Evolutionary conservation across 2,797 vertebrate genomes (phyloP).

Genomic region (Pantherophis alleghaniensis): DNA sequence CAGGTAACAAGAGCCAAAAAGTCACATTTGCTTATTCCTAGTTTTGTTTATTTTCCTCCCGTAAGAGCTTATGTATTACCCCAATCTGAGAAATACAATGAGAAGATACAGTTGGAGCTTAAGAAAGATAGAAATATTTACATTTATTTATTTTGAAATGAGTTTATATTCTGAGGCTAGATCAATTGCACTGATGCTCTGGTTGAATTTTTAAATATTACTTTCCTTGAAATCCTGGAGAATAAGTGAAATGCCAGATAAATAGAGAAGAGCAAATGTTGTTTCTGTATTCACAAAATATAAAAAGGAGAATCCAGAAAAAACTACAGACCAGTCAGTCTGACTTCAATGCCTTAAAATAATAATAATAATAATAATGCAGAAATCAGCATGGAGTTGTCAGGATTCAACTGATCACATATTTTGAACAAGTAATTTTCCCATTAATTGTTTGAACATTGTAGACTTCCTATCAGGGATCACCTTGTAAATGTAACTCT

Average conservation of each 20-base stretch:
- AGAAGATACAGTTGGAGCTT: too few species aligned
- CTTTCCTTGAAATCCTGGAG: not conserved
- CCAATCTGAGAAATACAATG: too few species aligned
- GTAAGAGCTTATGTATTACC: too few species aligned
- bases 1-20: too few species aligned
- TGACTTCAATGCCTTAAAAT: not conserved
- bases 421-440: not conserved
- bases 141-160: not conserved
- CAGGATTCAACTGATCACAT: not conserved
- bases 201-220: not conserved
- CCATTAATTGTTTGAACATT: not conserved
- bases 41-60: too few species aligned
- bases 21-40: too few species aligned
- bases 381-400: not conserved
- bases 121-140: not conserved
- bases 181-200: not conserved
- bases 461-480: not conserved
- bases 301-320: not conserved
- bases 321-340: not conserved
- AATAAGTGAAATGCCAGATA: not conserved
- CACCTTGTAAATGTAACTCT: not conserved
- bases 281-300: not conserved
- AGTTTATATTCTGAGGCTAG: not conserved
- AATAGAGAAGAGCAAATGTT: not conserved
- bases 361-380: not conserved